A percentile compares a stretch with the other conserved stretches of the same genome.
These are phyloP conservation scores for Rhinoderma darwinii DNA, from an alignment of 2,113 vertebrate species.

Conservation along the genomic window DNA sequence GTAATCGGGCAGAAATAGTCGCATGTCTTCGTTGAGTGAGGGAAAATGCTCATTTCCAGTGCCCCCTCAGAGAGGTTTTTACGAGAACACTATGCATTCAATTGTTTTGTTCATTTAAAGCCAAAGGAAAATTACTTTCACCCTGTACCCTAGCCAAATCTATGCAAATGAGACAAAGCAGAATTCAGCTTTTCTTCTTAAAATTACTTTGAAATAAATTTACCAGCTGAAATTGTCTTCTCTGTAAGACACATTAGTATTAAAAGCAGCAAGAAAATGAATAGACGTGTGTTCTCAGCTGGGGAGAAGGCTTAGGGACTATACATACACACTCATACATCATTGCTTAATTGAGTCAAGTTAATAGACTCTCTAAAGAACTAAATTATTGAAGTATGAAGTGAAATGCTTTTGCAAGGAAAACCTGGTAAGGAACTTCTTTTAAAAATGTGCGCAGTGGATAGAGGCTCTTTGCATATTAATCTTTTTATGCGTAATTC, in stretches of 20 bases:
- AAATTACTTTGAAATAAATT: constrained; percentile 43
- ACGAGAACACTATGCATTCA: not conserved
- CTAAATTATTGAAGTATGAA: constrained; percentile 59
- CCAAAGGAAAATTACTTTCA: not conserved
- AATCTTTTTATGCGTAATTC: constrained; percentile 32
- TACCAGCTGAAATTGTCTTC: constrained; percentile 48
- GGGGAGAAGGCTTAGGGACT: constrained; percentile 50
- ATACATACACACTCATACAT: constrained; percentile 57
- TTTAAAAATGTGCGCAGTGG: not conserved
- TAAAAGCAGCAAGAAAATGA: constrained; percentile 54
- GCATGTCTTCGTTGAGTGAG: not conserved
- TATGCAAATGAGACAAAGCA: constrained; percentile 28
- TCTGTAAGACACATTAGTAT: constrained; percentile 50
- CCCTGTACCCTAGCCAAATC: constrained; percentile 3
- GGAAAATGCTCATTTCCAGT: not conserved
- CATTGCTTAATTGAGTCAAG: constrained; percentile 58
- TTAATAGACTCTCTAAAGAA: constrained; percentile 58
- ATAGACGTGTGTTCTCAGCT: constrained; percentile 58
- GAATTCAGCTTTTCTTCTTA: constrained; percentile 11
- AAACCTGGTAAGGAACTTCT: constrained; percentile 32
- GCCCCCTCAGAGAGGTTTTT: not conserved
- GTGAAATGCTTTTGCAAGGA: constrained; percentile 43
- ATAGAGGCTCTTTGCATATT: constrained; percentile 42
- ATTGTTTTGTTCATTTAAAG: not conserved
- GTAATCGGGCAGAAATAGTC: not conserved